Base-by-base conservation (phyloP, 2,888 invertebrate species). In the Latrodectus hesperus region DNA sequence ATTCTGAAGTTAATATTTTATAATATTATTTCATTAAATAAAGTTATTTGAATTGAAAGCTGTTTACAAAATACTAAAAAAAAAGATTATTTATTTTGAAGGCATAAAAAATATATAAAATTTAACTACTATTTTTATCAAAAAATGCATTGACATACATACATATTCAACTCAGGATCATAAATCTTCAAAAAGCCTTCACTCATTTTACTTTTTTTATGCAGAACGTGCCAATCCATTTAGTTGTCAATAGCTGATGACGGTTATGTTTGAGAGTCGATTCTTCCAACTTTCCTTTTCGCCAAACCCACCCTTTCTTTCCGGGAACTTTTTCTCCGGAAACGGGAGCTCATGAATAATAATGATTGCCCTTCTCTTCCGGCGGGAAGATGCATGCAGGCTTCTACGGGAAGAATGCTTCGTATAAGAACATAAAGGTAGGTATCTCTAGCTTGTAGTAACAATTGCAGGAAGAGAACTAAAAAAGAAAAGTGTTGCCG, bases 261-360 rank as follows among this genome's bases (percentile, higher is more conserved):
- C 52, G 73, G 80, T 72, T 80, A 51, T 64, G 64, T 64, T 67
- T 70, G n/a, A 11, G 52, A 49, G 49, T n/a, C 80, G 74, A 67
- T 72, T 74, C 65, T 81, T 81, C 67, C 64, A 38, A 51, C 26
- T 49, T 22, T 26, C 51, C 51, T 52, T 51, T 26, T 17, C 51
- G 55, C 53, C 51, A 65, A 75, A 70, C 71, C 38, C 80, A 72
- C 72, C 80, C 72, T 68, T 60, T 55, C 71, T 65, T 64, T 14
- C 60, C 60, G 64, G 53, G 55, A 70, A 72, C 60, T 67, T 75
- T 82, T 82, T 82, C 64, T 74, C 65, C 73, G 73, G 67, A 73
- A 53, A 49, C 64, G 65, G 38, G 81, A 74, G 55, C 68, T 82
- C 75, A 82, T 82, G 82, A 82, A 82, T 82, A 82, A 82, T 82